Conservation (phyloP, 2,797 vertebrate genomes). For the Craterocephalus amniculus region DNA sequence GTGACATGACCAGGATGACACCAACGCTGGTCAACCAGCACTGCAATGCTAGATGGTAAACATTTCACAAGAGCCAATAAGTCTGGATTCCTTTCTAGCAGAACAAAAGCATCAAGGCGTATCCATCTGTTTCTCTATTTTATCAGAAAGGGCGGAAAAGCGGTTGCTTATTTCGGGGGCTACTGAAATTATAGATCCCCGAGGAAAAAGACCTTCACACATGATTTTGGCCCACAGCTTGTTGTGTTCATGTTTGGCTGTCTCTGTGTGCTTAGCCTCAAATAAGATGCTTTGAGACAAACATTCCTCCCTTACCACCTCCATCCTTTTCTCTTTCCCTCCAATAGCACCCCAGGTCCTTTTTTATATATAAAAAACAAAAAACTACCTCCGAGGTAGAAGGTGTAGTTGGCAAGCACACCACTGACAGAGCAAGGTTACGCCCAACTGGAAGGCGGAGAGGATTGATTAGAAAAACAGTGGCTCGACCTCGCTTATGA, state of each 20-base stretch:
- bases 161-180: conserved; percentile 47
- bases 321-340: conserved; percentile 37
- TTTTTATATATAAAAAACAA: conserved; percentile 35
- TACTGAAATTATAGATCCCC: conserved; percentile 59
- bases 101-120: conserved; percentile 22
- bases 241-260: conserved; percentile 31
- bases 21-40: too few relatives aligned
- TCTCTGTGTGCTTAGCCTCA: conserved; percentile 66
- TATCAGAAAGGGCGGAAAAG: conserved; percentile 22
- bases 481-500: conserved; percentile 70
- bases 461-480: conserved; percentile 66
- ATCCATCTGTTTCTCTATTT: conserved; percentile 5
- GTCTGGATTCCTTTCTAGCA: conserved; percentile 21
- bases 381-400: conserved; percentile 20
- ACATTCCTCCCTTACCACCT: conserved; percentile 41
- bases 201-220: conserved; percentile 65
- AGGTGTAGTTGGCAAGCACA: conserved; percentile 63
- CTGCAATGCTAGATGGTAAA: conserved; percentile 24
- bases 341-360: conserved; percentile 64
- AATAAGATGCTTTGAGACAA: conserved; percentile 66
- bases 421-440: conserved; percentile 61
- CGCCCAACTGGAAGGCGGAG: conserved; percentile 47
- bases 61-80: conserved; percentile 9
- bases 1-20: too few relatives aligned
- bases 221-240: conserved; percentile 50